Conservation (phyloP, 2,888 invertebrate genomes). For the Athalia cordata region DNA sequence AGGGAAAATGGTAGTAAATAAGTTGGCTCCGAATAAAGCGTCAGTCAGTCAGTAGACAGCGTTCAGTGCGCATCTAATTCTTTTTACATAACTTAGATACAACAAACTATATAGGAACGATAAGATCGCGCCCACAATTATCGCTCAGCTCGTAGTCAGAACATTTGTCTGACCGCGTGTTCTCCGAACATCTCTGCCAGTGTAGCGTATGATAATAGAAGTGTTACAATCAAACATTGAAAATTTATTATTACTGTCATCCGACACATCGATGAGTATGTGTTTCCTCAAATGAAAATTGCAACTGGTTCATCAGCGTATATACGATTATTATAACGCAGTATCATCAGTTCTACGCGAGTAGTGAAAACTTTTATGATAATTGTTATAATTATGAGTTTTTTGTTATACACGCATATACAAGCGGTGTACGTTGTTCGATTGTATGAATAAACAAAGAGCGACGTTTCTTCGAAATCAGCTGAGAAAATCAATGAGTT, state of each 20-base stretch:
- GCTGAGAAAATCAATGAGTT: background rate
- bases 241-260: too few species aligned
- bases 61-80: conserved; percentile 19
- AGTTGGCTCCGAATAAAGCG: conserved; percentile 32
- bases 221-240: too few species aligned
- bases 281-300: too few species aligned
- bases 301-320: too few species aligned
- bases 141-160: conserved; percentile 1
- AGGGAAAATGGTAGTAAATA: conserved; percentile 30
- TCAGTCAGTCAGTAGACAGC: conserved; percentile 36
- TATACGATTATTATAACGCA: too few species aligned
- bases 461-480: background rate
- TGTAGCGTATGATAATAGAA: too few species aligned
- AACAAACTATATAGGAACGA: background rate
- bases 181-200: background rate
- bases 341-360: too few species aligned
- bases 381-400: too few species aligned
- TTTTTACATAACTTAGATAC: conserved; percentile 7
- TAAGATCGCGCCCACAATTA: background rate
- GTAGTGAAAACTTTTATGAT: too few species aligned
- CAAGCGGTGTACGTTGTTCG: too few species aligned
- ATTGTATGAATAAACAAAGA: background rate
- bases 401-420: too few species aligned
- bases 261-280: too few species aligned
- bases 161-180: background rate